These are phyloP conservation scores for Pristionchus arcanus DNA, from an alignment of 2,888 invertebrate genomes.

Conservation along the genomic window DNA sequence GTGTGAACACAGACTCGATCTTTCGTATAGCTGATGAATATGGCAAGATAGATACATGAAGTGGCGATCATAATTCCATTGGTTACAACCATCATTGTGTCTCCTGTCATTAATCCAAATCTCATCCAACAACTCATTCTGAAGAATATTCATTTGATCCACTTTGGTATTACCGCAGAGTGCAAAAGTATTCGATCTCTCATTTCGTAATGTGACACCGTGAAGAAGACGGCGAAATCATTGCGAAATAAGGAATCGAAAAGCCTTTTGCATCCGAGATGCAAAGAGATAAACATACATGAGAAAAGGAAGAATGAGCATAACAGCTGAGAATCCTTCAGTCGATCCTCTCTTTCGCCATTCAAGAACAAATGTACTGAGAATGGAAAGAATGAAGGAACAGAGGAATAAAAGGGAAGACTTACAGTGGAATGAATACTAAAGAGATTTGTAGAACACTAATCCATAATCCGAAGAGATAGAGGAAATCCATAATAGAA, in stretches of 20 bases:
- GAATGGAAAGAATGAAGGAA: constrained; percentile 15
- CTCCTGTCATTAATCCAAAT: constrained; percentile 73
- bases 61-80: constrained; percentile 71
- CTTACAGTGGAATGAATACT: constrained; percentile 34
- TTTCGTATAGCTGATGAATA: constrained; percentile 76
- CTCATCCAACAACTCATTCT: constrained; percentile 75
- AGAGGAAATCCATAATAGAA: constrained; percentile 27
- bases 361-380: constrained; percentile 62
- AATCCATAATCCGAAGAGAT: constrained; percentile 27
- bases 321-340: constrained; percentile 77
- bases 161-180: background rate
- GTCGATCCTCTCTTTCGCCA: constrained; percentile 76
- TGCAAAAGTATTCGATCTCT: no score
- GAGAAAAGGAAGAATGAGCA: constrained; percentile 73
- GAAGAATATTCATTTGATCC: background rate
- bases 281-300: constrained; percentile 64
- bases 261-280: background rate
- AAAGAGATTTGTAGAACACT: background rate
- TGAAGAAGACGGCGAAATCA: no score
- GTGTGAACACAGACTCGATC: constrained; percentile 67
- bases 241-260: background rate
- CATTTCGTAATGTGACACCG: no score
- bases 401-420: background rate
- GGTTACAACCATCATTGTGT: constrained; percentile 70
- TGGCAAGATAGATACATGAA: constrained; percentile 69